Evolutionary conservation across 2,113 vertebrate species (phyloP).

Genomic region (Carlito syrichta): DNA sequence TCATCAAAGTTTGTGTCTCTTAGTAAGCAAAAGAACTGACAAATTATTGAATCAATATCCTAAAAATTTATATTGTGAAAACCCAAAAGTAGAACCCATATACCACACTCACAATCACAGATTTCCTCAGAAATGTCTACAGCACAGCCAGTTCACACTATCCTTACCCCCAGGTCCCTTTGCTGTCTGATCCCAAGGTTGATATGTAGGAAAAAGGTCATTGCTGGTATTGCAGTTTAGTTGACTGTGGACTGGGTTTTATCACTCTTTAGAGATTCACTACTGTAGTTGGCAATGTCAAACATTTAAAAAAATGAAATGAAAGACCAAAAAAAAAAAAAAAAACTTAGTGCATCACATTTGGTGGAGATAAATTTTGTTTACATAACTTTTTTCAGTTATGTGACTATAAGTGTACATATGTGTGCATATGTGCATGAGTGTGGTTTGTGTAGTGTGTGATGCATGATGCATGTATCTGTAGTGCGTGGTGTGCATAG

Average conservation of each 20-base stretch:
- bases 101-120: not conserved
- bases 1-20: not conserved
- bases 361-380: not conserved
- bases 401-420: not conserved
- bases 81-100: not conserved
- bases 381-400: not conserved
- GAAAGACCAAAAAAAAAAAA: not conserved
- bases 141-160: not conserved
- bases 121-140: not conserved
- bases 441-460: not conserved
- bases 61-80: not conserved
- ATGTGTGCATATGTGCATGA: not conserved
- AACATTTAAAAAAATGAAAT: not conserved
- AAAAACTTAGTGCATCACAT: not conserved
- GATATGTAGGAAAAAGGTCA: not conserved
- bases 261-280: not conserved
- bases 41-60: not conserved
- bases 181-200: not conserved
- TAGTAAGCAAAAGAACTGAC: not conserved
- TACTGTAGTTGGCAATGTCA: not conserved
- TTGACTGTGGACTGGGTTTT: not conserved
- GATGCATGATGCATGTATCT: not conserved
- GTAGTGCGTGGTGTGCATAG: too few relatives aligned
- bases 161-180: not conserved
- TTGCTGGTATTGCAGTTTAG: not conserved